phyloP scores from a whole-genome alignment of 2,888 invertebrate species.

The Cheilosia soror region DNA sequence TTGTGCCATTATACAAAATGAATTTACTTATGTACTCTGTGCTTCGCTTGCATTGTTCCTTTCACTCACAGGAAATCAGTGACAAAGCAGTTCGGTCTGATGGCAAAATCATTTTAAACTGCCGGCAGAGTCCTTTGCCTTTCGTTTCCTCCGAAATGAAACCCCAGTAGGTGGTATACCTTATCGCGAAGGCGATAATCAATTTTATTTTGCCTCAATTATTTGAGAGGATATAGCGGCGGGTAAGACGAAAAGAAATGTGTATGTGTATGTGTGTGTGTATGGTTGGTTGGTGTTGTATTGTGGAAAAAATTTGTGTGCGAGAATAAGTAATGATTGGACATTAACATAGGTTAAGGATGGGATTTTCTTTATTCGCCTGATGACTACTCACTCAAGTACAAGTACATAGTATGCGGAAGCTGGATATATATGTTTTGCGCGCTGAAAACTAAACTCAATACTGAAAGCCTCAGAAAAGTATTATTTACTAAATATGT shows the following conservation, averaged over 20 bases:
- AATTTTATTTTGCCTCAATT: slow-evolving; percentile 56
- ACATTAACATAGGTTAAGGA: slow-evolving; percentile 23
- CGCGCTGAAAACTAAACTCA: no score
- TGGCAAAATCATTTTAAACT: slow-evolving; percentile 3
- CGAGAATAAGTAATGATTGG: slow-evolving; percentile 4
- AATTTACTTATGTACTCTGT: slow-evolving; percentile 33
- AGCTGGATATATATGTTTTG: no score
- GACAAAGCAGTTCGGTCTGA: slow-evolving; percentile 55
- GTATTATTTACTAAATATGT: no score
- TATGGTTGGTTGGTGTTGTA: slow-evolving; percentile 12
- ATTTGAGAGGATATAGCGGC: slow-evolving; percentile 13
- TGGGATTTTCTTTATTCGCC: background rate
- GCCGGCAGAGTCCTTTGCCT: slow-evolving; percentile 14
- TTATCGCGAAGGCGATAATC: slow-evolving; percentile 33
- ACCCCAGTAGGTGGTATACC: background rate
- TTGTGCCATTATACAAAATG: slow-evolving; percentile 14
- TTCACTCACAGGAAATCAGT: slow-evolving; percentile 59
- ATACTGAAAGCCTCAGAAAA: no score
- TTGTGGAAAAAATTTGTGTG: background rate
- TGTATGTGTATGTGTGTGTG: background rate
- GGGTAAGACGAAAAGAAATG: background rate
- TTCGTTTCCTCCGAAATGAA: background rate
- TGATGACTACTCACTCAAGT: no score
- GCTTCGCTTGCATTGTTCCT: slow-evolving; percentile 52
- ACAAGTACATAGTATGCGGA: slow-evolving; percentile 13